Conservation (phyloP, 2,113 vertebrate species). For the Numenius arquata region DNA sequence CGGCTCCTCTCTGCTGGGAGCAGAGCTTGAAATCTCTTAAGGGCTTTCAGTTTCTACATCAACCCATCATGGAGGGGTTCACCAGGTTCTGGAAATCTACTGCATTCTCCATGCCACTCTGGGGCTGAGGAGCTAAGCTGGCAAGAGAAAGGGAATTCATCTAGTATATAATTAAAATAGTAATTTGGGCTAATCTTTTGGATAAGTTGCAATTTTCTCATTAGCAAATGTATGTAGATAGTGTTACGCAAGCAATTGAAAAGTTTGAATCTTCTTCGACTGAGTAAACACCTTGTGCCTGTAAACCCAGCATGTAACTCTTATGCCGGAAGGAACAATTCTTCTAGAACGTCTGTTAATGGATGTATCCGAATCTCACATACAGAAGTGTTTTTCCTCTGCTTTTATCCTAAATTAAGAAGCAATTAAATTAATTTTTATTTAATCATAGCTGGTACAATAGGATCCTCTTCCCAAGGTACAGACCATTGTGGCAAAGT, state of each 20-base stretch:
- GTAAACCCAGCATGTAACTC: background rate
- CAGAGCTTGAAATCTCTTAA: background rate
- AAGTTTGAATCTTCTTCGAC: background rate
- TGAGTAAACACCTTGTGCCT: background rate
- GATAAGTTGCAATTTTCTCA: background rate
- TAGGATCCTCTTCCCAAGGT: background rate
- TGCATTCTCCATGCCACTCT: background rate
- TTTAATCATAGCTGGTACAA: background rate
- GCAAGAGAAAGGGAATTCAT: background rate
- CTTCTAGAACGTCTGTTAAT: background rate
- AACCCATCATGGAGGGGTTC: background rate
- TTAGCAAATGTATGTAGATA: background rate
- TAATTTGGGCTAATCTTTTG: background rate
- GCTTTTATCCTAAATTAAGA: background rate
- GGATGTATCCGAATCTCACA: background rate
- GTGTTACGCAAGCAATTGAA: background rate
- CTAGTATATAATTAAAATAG: background rate
- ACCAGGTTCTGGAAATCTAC: background rate
- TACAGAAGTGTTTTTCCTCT: background rate
- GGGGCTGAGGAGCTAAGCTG: background rate
- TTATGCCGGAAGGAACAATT: background rate
- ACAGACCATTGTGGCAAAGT: background rate
- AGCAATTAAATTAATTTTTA: background rate
- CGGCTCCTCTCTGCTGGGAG: background rate
- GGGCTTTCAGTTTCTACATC: background rate